Evolutionary conservation across 2,113 vertebrate species (phyloP).

Genomic region (Trematomus loennbergii): DNA sequence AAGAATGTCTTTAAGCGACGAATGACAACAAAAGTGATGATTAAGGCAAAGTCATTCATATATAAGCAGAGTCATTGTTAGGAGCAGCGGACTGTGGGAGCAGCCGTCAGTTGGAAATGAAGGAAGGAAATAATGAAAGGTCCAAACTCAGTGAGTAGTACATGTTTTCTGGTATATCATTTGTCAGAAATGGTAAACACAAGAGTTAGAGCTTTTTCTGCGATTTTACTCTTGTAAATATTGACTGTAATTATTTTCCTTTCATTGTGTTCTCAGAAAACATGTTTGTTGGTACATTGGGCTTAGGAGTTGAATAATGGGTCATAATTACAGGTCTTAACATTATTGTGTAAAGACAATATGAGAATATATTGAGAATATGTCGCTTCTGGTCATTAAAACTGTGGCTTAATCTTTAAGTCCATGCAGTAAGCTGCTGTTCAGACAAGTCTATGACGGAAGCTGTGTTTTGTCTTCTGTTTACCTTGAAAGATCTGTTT

Average conservation of each 20-base stretch:
- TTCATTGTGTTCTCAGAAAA: slow-evolving; percentile 13
- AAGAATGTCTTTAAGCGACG: slow-evolving; percentile 51
- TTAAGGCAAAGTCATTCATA: slow-evolving; percentile 26
- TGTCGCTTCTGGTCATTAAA: background rate
- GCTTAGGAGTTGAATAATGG: too few species aligned
- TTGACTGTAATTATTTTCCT: slow-evolving; percentile 2
- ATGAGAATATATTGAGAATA: too few species aligned
- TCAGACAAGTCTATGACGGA: background rate
- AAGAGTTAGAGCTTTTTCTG: background rate
- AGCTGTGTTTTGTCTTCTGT: background rate
- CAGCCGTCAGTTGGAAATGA: slow-evolving; percentile 46
- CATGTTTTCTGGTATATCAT: background rate
- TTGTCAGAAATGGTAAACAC: slow-evolving; percentile 5
- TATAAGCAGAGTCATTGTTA: slow-evolving; percentile 41
- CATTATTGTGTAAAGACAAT: too few species aligned
- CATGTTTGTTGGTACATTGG: background rate
- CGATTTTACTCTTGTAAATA: background rate
- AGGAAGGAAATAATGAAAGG: slow-evolving; percentile 26
- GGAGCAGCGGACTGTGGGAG: slow-evolving; percentile 48
- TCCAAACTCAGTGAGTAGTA: slow-evolving; percentile 71
- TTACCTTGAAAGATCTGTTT: background rate
- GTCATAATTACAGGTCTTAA: too few species aligned
- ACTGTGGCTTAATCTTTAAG: background rate
- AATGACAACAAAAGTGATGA: background rate
- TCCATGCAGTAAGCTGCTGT: background rate